A percentile compares a stretch with the other conserved stretches of the same genome.
phyloP scores from a whole-genome alignment of 1,140 invertebrate genomes.

The Bactericera cockerelli region DNA sequence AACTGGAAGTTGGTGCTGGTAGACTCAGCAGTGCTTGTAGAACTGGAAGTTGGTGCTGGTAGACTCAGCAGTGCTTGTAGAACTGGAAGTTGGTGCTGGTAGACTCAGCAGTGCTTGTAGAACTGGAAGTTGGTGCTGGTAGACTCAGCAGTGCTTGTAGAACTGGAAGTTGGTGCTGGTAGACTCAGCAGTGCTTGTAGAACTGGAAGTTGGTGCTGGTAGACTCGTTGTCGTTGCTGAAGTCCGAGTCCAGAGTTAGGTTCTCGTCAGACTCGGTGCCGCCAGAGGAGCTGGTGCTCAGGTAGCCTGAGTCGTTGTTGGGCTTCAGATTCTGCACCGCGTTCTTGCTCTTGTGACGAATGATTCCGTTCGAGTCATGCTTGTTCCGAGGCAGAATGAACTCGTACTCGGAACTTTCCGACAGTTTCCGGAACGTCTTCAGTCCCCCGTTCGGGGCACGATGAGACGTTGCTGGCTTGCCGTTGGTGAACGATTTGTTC shows the following conservation, averaged over 20 bases:
- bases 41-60: too few species aligned
- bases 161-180: too few species aligned
- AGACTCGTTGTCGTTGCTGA: background rate
- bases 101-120: too few species aligned
- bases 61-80: too few species aligned
- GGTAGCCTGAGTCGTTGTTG: background rate
- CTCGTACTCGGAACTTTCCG: conserved; percentile 4
- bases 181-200: conserved; percentile 23
- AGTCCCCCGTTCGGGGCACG: too few species aligned
- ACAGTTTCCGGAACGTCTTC: background rate
- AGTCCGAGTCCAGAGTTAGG: background rate
- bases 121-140: too few species aligned
- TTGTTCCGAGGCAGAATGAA: background rate
- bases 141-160: too few species aligned
- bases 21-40: too few species aligned
- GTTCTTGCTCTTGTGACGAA: background rate
- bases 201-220: conserved; percentile 1
- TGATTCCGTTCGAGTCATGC: background rate
- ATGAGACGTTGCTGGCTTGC: too few species aligned
- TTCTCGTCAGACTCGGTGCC: background rate
- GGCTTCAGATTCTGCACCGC: background rate
- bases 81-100: too few species aligned
- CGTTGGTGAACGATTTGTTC: too few species aligned
- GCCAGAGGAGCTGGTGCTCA: background rate
- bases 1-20: too few species aligned